phyloP scores from a whole-genome alignment of 2,888 invertebrate genomes.

The Alsophila aescularia region DNA sequence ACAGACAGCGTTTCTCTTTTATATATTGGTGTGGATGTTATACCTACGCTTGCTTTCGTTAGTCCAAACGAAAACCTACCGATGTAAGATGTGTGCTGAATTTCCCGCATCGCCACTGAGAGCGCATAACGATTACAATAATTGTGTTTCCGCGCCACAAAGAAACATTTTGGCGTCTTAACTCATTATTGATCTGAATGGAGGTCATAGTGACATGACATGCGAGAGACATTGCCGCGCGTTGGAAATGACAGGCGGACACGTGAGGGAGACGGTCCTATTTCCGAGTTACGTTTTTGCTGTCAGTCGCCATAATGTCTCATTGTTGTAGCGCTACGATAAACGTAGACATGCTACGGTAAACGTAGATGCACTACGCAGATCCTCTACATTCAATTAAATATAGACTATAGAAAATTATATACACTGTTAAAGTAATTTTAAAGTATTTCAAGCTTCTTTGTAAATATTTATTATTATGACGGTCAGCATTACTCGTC shows the following conservation, averaged over 20 bases:
- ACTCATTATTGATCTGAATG: constrained; percentile 29
- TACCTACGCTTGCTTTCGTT: too few species aligned
- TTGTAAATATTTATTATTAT: too few species aligned
- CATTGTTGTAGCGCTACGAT: constrained; percentile 12
- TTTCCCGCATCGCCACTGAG: too few species aligned
- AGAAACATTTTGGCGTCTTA: constrained; percentile 14
- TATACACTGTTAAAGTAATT: too few species aligned
- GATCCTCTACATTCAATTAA: not conserved
- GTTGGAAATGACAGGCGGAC: constrained; percentile 47
- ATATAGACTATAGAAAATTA: too few species aligned
- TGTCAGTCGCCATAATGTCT: not conserved
- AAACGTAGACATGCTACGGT: constrained; percentile 7
- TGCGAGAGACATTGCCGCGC: constrained; percentile 42
- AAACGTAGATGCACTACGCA: not conserved
- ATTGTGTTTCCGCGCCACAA: too few species aligned
- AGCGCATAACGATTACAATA: not conserved
- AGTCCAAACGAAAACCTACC: too few species aligned
- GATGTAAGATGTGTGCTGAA: too few species aligned
- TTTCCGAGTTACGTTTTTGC: constrained; percentile 35
- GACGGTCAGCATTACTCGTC: too few species aligned
- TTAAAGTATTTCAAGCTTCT: too few species aligned
- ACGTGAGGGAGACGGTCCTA: constrained; percentile 47
- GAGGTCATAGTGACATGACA: constrained; percentile 39
- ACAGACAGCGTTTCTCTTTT: too few species aligned
- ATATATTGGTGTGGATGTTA: too few species aligned